phyloP scores from a whole-genome alignment of 2,888 invertebrate genomes.

The Machimus rusticus region DNA sequence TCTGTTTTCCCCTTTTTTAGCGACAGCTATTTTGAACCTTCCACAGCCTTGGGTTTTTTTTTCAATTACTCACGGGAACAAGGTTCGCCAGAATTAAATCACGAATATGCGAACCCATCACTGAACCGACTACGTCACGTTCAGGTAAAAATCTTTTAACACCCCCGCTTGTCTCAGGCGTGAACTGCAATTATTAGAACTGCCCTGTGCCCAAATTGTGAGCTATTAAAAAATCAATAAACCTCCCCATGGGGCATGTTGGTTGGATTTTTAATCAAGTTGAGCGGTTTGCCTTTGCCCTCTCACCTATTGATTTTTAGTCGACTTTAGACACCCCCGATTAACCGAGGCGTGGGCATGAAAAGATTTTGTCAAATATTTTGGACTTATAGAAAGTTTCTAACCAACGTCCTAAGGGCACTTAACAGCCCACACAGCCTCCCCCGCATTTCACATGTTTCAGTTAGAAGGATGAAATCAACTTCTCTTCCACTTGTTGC shows the following conservation, averaged over 20 bases:
- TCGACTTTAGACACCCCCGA: neutral
- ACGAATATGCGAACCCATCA: neutral
- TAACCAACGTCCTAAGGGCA: neutral
- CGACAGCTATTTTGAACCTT: neutral
- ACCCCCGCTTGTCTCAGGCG: neutral
- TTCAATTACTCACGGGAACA: neutral
- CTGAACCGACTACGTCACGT: neutral
- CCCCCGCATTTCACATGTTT: neutral
- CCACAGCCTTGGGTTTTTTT: neutral
- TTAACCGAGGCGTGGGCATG: neutral
- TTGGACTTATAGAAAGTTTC: neutral
- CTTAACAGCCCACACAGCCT: neutral
- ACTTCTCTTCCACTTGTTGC: neutral
- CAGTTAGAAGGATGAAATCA: neutral
- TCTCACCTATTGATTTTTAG: neutral
- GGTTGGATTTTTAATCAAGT: neutral
- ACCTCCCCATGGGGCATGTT: neutral
- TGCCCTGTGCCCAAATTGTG: neutral
- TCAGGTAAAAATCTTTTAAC: neutral
- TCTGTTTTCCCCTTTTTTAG: neutral
- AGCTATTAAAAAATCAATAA: neutral
- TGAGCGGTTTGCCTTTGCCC: neutral
- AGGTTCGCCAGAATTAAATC: neutral
- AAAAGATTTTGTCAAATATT: neutral
- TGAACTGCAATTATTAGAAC: neutral